Percentiles rank a stretch among this genome's conserved stretches.
Evolutionary conservation across 2,113 vertebrate species (phyloP).

Genomic region (Barnardius zonarius): DNA sequence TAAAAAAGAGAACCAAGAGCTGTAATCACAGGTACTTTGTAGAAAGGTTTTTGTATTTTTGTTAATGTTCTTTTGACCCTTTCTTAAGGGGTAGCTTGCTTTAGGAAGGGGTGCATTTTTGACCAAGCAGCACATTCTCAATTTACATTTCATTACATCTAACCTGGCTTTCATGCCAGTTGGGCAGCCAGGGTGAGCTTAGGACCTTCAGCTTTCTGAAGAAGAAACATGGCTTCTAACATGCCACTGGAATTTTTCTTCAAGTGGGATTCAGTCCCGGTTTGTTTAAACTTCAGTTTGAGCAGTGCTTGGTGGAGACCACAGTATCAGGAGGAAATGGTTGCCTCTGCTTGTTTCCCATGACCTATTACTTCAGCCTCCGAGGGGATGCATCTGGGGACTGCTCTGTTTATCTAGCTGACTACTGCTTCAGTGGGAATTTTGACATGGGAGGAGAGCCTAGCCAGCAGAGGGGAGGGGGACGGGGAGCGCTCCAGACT

Average conservation of each 20-base stretch:
- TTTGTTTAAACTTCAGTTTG: constrained; percentile 24
- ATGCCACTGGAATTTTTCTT: not conserved
- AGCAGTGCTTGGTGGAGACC: not conserved
- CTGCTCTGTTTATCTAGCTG: constrained; percentile 56
- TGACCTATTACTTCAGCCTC: constrained; percentile 57
- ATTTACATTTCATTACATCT: not conserved
- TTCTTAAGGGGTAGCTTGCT: not conserved
- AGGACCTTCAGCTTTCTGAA: not conserved
- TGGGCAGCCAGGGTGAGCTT: not conserved
- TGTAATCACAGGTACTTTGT: not conserved
- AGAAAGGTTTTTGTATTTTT: not conserved
- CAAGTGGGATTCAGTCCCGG: not conserved
- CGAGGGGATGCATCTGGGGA: constrained; percentile 42
- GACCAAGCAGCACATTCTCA: not conserved
- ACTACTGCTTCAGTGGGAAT: constrained; percentile 49
- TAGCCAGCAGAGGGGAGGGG: not conserved
- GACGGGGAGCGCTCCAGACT: not conserved
- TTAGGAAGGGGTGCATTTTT: not conserved
- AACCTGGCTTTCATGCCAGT: not conserved
- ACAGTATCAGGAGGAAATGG: constrained; percentile 47
- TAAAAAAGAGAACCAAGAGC: not conserved
- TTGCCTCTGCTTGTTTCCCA: constrained; percentile 49
- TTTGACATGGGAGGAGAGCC: constrained; percentile 23
- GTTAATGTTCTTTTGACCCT: not conserved
- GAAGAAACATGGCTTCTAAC: not conserved